Percentiles rank a stretch among this genome's conserved stretches.
Evolutionary conservation across 2,888 invertebrate genomes (phyloP).

Genomic region (Gnatocerus cornutus): DNA sequence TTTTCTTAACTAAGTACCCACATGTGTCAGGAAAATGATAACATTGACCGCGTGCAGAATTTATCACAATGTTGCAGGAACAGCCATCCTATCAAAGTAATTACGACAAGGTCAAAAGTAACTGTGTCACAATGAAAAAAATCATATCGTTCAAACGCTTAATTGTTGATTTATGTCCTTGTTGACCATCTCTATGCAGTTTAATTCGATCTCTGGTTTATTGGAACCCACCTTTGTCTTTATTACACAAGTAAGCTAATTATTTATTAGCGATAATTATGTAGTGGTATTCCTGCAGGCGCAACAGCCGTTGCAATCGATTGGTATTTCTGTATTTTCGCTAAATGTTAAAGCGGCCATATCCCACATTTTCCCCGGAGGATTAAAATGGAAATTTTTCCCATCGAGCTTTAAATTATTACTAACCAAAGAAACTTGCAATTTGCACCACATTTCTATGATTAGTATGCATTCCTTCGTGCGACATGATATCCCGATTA

Average conservation of each 20-base stretch:
- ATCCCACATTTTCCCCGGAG: conserved; percentile 26
- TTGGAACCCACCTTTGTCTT: not conserved
- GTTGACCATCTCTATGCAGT: conserved; percentile 8
- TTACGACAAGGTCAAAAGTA: conserved; percentile 40
- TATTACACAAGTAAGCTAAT: conserved; percentile 18
- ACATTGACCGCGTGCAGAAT: no score
- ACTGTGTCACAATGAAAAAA: conserved; percentile 39
- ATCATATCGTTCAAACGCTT: conserved; percentile 33
- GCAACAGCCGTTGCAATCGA: conserved; percentile 7
- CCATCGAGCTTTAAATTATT: conserved; percentile 4
- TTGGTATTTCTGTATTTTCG: conserved; percentile 6
- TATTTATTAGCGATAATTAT: conserved; percentile 31
- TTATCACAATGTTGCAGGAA: not conserved
- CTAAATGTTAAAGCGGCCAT: conserved; percentile 5
- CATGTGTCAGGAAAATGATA: no score
- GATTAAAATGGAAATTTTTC: conserved; percentile 12
- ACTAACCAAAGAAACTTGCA: no score
- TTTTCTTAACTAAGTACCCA: no score
- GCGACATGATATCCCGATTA: no score
- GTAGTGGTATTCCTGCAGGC: conserved; percentile 17
- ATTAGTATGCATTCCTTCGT: conserved; percentile 7
- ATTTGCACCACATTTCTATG: no score
- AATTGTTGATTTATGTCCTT: conserved; percentile 40
- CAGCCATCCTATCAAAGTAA: conserved; percentile 19
- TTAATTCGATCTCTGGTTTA: conserved; percentile 35